Evolutionary conservation across 2,113 vertebrate genomes (phyloP).

Genomic region (Ascaphus truei): DNA sequence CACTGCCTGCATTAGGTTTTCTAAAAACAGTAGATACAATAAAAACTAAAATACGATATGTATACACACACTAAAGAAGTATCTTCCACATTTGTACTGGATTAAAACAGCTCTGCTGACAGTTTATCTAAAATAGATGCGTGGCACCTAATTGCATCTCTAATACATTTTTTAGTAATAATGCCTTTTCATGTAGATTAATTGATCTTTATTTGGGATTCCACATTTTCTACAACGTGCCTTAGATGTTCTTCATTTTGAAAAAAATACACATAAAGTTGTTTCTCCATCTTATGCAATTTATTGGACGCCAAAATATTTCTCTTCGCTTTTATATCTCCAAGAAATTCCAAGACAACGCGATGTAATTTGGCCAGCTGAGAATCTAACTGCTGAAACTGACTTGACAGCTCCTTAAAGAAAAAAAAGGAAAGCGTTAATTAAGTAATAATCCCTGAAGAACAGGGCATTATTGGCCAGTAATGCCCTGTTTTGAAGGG

Average conservation of each 20-base stretch:
- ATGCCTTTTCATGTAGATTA: not conserved
- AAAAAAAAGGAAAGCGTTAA: conserved; percentile 8
- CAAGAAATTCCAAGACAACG: conserved; percentile 69
- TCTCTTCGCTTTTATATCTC: conserved; percentile 74
- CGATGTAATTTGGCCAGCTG: conserved; percentile 68
- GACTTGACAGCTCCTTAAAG: conserved; percentile 71
- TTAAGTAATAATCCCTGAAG: no score
- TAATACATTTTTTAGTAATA: no score
- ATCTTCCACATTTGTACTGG: no score
- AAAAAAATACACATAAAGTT: conserved; percentile 83
- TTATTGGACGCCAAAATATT: conserved; percentile 68
- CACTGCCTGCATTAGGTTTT: no score
- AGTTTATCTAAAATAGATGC: no score
- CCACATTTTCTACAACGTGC: conserved; percentile 74
- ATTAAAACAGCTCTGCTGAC: no score
- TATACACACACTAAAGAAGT: no score
- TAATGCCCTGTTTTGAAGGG: no score
- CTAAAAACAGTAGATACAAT: no score
- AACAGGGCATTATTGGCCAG: no score
- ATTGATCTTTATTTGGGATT: conserved; percentile 39
- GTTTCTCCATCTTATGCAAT: conserved; percentile 71
- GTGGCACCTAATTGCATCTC: no score
- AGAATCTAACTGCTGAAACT: conserved; percentile 66
- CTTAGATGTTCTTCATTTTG: conserved; percentile 70
- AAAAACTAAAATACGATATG: no score